A percentile compares a stretch with the other conserved stretches of the same genome.
Evolutionary conservation across 2,888 invertebrate genomes (phyloP).

Genomic region (Epistrophe grossulariae): DNA sequence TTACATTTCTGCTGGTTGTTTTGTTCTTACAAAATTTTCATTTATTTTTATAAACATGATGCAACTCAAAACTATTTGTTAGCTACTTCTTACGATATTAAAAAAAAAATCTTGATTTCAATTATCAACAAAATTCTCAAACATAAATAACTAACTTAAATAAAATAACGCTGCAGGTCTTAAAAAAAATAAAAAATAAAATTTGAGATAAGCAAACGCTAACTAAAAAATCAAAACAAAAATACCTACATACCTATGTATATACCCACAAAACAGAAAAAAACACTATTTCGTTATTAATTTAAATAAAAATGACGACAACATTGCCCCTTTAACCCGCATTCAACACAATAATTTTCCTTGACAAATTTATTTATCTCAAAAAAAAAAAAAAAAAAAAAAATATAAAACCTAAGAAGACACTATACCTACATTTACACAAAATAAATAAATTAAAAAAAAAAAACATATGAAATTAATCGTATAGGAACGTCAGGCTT

Average conservation of each 20-base stretch:
- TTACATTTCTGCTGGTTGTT: too few species aligned
- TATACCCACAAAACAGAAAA: neutral
- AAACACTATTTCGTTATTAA: neutral
- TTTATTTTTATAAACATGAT: too few species aligned
- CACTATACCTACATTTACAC: constrained; percentile 14
- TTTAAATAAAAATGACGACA: neutral
- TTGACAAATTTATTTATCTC: constrained; percentile 25
- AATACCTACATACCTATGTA: neutral
- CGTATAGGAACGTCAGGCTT: constrained; percentile 3
- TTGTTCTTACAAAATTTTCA: too few species aligned
- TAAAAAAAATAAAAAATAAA: too few species aligned
- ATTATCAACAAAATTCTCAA: too few species aligned
- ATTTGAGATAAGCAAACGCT: too few species aligned
- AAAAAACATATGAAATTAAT: constrained; percentile 27
- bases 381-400: neutral
- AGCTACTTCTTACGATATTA: too few species aligned
- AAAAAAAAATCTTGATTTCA: too few species aligned
- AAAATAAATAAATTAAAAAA: neutral
- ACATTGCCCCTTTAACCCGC: neutral
- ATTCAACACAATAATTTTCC: neutral
- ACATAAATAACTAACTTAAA: too few species aligned
- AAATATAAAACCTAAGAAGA: neutral
- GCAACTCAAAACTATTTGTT: too few species aligned
- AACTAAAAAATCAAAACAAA: neutral
- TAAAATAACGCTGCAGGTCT: too few species aligned